Evolutionary conservation across 2,113 vertebrate species (phyloP), one percentile per base, ranked within the genome.

Genomic region (Cisticola juncidis): DNA sequence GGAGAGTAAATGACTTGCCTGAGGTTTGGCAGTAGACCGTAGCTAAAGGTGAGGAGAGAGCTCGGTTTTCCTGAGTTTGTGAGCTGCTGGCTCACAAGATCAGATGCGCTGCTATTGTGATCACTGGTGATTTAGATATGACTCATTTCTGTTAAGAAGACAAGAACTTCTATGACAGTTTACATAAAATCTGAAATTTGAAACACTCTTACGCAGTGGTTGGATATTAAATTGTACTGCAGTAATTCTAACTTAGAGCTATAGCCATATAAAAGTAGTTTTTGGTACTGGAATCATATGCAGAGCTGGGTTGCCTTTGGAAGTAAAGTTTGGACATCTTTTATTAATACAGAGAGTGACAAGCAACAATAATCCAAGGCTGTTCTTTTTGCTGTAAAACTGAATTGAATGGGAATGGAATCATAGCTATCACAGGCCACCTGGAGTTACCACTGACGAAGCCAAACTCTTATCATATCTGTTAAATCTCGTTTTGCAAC

Each of bases 401-500:
- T 28, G 61, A 68, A 53, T 33, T 38, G 33, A 94, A 64, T 56
- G 78, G 40, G 74, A 33, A 62, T 44, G 53, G 81, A 95, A n/a
- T 72, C 44, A 54, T n/a, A 80, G 89, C 35, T 92, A 8, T 72
- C 3, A 5, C 15, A 58, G 82, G 68, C 65, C 82, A 79, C 70
- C 72, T 93, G 94, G 70, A 87, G 50, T 88, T 92, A 42, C 57
- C 60, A 85, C 11, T 61, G 40, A 81, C 36, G 58, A 95, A 96
- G 57, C 45, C 57, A 72, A 90, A 87, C 14, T 14, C 86, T 95
- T 96, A 96, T 97, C 94, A 70, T 65, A 56, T 61, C 58, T 91
- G 81, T 81, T 96, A 92, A 85, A 97, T 96, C 95, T 95, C 19
- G 8, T 92, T 93, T 92, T 97, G 71, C 88, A 94, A 92, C 88